Conservation (phyloP, 1,140 invertebrate genomes). For the Drosophila pectinifera region DNA sequence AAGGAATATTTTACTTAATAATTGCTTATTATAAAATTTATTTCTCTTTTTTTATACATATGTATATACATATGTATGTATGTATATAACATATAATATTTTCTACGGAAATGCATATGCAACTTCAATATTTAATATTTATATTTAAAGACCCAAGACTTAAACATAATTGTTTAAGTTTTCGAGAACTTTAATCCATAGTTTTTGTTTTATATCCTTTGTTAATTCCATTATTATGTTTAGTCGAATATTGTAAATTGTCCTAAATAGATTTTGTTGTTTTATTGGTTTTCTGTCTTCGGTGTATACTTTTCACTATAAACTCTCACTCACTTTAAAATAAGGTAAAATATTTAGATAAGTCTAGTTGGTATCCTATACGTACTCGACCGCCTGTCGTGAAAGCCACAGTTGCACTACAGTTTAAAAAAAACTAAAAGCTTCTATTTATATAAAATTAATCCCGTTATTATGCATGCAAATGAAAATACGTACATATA, state of each 20-base stretch:
- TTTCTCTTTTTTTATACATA: no score
- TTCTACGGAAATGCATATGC: background rate
- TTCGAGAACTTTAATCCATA: no score
- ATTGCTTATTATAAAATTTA: no score
- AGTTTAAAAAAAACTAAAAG: background rate
- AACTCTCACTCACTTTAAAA: background rate
- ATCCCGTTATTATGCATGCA: background rate
- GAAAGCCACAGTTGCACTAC: background rate
- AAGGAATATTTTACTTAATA: no score
- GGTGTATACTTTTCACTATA: background rate
- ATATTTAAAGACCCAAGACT: background rate
- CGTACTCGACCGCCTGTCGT: background rate
- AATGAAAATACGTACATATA: slow-evolving; percentile 5
- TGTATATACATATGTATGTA: no score
- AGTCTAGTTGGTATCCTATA: background rate
- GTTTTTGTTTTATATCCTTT: no score
- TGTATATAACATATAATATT: no score
- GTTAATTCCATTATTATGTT: background rate
- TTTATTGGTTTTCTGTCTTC: no score
- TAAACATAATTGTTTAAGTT: no score
- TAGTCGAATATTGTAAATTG: no score
- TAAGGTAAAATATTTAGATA: background rate
- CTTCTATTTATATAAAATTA: background rate
- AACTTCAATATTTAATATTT: background rate
- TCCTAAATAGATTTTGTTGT: no score